Conservation (phyloP, 2,797 vertebrate genomes). For the Hoplostethus mediterraneus region DNA sequence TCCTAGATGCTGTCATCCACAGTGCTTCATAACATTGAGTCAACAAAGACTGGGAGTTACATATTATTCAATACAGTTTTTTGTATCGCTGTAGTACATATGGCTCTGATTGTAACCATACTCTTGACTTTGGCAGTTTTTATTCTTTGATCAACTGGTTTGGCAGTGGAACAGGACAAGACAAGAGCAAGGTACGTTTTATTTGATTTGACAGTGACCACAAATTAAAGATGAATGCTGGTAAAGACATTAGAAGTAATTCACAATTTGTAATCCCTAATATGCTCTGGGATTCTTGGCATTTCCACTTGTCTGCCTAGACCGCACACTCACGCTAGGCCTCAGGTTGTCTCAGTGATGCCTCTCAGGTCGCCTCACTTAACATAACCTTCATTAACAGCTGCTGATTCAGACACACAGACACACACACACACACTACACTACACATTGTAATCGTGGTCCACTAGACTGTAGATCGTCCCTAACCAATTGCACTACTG, state of each 20-base stretch:
- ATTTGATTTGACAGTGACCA: neutral
- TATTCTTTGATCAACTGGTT: slow-evolving; percentile 1
- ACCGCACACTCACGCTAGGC: neutral
- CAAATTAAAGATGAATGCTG: slow-evolving; percentile 15
- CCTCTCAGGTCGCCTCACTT: slow-evolving; percentile 32
- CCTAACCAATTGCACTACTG: slow-evolving; percentile 7
- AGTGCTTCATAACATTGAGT: no score
- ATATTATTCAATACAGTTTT: neutral
- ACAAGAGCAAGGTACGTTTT: slow-evolving; percentile 8
- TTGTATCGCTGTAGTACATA: neutral
- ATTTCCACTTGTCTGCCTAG: slow-evolving; percentile 20
- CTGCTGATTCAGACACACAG: slow-evolving; percentile 43
- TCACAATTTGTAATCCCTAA: neutral
- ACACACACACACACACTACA: slow-evolving; percentile 4
- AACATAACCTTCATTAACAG: slow-evolving; percentile 49
- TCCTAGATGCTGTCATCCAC: neutral
- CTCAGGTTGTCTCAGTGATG: slow-evolving; percentile 36
- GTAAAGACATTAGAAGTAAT: neutral
- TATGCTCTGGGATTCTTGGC: neutral
- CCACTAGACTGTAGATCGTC: slow-evolving; percentile 6
- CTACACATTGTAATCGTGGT: slow-evolving; percentile 6
- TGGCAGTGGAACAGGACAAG: slow-evolving; percentile 25
- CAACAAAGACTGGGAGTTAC: neutral
- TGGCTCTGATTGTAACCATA: slow-evolving; percentile 3
- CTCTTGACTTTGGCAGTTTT: neutral